A percentile compares a stretch with the other conserved stretches of the same genome.
Conservation (phyloP, 92 coral and sea anemone species). For the Parazoanthus swiftii region DNA sequence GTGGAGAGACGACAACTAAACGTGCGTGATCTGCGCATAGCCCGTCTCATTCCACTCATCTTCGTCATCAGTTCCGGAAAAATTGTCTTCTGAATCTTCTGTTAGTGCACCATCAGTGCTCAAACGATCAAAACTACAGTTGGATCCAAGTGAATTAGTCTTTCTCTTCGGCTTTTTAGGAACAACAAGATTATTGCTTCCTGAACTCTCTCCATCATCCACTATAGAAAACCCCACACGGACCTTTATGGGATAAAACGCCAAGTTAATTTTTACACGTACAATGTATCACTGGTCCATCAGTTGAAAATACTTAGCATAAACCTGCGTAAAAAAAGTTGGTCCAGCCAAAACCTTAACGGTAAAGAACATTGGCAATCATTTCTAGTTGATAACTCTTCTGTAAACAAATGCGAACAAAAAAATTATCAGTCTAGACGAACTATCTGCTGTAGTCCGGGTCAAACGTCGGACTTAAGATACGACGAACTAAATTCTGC, state of each 20-base stretch:
- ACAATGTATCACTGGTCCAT: not conserved
- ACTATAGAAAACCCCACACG: slow-evolving; percentile 29
- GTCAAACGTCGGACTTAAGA: too few species aligned
- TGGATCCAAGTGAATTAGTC: slow-evolving; percentile 48
- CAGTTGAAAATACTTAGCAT: too few species aligned
- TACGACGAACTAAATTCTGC: too few species aligned
- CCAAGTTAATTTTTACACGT: not conserved
- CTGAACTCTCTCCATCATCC: not conserved
- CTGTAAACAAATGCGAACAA: too few species aligned
- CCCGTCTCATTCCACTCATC: slow-evolving; percentile 65
- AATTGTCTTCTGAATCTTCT: slow-evolving; percentile 66
- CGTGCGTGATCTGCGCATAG: slow-evolving; percentile 33
- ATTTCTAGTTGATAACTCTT: too few species aligned
- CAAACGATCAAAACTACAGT: slow-evolving; percentile 48
- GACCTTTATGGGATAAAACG: not conserved
- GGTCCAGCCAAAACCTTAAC: not conserved
- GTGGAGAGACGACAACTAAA: not conserved
- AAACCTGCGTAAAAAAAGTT: not conserved
- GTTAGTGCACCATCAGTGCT: slow-evolving; percentile 43
- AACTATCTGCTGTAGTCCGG: too few species aligned
- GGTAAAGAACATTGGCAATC: too few species aligned
- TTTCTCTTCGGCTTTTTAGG: slow-evolving; percentile 39
- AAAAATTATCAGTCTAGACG: too few species aligned
- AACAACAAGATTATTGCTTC: slow-evolving; percentile 6
- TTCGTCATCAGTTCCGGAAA: slow-evolving; percentile 86